These are phyloP conservation scores for Sinopyrophorus schimmeli DNA, from an alignment of 2,888 invertebrate species.

Conservation along the genomic window DNA sequence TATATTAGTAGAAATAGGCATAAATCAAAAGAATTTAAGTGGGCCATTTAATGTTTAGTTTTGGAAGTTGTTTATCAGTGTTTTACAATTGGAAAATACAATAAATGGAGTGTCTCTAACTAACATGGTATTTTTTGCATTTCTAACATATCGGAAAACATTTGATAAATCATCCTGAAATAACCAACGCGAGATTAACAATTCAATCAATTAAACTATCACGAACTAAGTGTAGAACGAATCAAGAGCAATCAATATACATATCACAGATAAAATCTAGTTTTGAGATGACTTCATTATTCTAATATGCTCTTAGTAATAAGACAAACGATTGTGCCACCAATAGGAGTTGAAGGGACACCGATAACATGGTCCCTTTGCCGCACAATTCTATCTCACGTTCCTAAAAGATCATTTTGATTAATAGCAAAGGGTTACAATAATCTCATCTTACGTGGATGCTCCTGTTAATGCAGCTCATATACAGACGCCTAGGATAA, in stretches of 20 bases:
- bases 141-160: too few species aligned
- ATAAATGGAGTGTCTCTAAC: too few species aligned
- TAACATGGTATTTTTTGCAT: too few species aligned
- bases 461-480: constrained; percentile 76
- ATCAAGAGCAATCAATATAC: constrained; percentile 24
- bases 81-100: too few species aligned
- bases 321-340: constrained; percentile 8
- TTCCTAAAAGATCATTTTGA: constrained; percentile 27
- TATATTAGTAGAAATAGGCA: too few species aligned
- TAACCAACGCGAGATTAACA: too few species aligned
- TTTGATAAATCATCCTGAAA: too few species aligned
- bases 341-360: constrained; percentile 14
- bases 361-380: constrained; percentile 23
- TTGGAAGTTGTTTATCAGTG: too few species aligned
- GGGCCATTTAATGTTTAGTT: too few species aligned
- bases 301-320: constrained; percentile 10
- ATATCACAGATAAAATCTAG: constrained; percentile 29
- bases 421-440: constrained; percentile 3
- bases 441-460: constrained; percentile 64
- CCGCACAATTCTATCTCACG: constrained; percentile 38
- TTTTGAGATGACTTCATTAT: constrained; percentile 14
- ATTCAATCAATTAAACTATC: constrained; percentile 7
- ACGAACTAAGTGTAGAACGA: constrained; percentile 19
- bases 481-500: constrained; percentile 68
- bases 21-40: too few species aligned